A percentile compares a stretch with the other conserved stretches of the same genome.
phyloP scores from a whole-genome alignment of 2,113 vertebrate species.

The Carollia perspicillata region DNA sequence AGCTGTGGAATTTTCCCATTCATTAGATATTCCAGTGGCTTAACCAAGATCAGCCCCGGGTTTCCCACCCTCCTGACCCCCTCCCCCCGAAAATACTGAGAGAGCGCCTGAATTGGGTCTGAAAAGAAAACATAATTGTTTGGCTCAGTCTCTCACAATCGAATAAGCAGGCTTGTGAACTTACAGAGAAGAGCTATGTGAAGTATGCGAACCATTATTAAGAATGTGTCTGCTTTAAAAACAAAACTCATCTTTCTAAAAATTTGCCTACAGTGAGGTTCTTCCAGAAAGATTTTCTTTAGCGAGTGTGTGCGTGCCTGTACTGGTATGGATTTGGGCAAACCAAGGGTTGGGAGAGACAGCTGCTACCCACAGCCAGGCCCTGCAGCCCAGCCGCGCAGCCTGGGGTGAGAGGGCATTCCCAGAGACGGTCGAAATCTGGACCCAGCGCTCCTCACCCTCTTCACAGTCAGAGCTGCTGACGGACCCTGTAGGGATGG shows the following conservation, averaged over 20 bases:
- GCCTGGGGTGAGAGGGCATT: neutral
- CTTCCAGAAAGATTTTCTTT: neutral
- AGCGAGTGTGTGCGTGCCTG: too few relatives aligned
- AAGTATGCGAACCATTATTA: slow-evolving; percentile 1
- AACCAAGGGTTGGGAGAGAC: neutral
- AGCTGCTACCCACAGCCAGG: neutral
- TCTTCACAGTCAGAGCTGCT: neutral
- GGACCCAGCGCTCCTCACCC: neutral
- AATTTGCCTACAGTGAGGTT: neutral
- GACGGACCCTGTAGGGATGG: neutral
- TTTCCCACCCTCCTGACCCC: neutral
- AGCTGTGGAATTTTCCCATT: slow-evolving; percentile 38
- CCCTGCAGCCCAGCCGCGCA: neutral
- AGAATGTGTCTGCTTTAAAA: neutral
- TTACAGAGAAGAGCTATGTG: slow-evolving; percentile 3
- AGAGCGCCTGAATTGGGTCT: slow-evolving; percentile 4
- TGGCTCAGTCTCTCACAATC: slow-evolving; percentile 22
- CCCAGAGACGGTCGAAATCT: neutral
- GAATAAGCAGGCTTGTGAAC: slow-evolving; percentile 33
- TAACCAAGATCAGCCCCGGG: neutral
- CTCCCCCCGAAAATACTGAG: neutral
- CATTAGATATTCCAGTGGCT: neutral
- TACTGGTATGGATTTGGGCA: too few relatives aligned
- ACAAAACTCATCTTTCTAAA: neutral
- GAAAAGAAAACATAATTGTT: slow-evolving; percentile 26